phyloP scores from a whole-genome alignment of 2,797 vertebrate genomes.

The Amphiprion clarkii region DNA sequence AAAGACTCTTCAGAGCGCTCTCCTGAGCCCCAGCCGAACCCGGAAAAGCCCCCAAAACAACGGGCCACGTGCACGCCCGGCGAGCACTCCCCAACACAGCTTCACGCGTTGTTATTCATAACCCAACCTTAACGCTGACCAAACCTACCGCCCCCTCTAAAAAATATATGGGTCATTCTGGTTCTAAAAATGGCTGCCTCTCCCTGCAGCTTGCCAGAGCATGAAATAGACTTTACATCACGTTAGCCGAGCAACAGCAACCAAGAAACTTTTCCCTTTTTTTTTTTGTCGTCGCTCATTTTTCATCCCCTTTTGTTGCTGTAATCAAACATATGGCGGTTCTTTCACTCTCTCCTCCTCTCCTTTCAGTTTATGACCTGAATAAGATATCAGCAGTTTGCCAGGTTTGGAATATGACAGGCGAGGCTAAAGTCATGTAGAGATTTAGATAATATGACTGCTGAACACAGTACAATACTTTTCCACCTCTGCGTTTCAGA shows the following conservation, averaged over 20 bases:
- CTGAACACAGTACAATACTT: conserved; percentile 64
- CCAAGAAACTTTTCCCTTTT: conserved; percentile 55
- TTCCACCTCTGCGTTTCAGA: conserved; percentile 75
- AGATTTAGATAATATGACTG: conserved; percentile 80
- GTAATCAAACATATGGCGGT: conserved; percentile 74
- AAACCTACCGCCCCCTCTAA: conserved; percentile 56
- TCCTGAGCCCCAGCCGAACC: conserved; percentile 63
- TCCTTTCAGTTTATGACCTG: conserved; percentile 72
- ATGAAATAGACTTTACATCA: conserved; percentile 88
- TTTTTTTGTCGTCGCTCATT: conserved; percentile 59
- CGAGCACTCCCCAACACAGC: conserved; percentile 26
- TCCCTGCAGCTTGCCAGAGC: conserved; percentile 76
- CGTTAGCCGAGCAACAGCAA: conserved; percentile 72
- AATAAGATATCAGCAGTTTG: conserved; percentile 83
- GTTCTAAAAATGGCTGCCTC: conserved; percentile 79
- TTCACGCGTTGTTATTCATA: conserved; percentile 64
- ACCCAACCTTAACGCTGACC: conserved; percentile 57
- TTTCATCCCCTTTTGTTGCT: conserved; percentile 73
- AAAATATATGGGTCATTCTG: conserved; percentile 74
- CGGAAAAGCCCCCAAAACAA: conserved; percentile 72
- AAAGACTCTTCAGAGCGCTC: conserved; percentile 63
- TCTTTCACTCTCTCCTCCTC: conserved; percentile 41
- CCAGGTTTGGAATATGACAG: conserved; percentile 75
- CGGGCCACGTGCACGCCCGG: conserved; percentile 44
- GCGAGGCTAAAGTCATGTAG: conserved; percentile 70